Percentiles rank a stretch among this genome's conserved stretches.
Evolutionary conservation across 2,797 vertebrate species (phyloP).

Genomic region (Thaleichthys pacificus): DNA sequence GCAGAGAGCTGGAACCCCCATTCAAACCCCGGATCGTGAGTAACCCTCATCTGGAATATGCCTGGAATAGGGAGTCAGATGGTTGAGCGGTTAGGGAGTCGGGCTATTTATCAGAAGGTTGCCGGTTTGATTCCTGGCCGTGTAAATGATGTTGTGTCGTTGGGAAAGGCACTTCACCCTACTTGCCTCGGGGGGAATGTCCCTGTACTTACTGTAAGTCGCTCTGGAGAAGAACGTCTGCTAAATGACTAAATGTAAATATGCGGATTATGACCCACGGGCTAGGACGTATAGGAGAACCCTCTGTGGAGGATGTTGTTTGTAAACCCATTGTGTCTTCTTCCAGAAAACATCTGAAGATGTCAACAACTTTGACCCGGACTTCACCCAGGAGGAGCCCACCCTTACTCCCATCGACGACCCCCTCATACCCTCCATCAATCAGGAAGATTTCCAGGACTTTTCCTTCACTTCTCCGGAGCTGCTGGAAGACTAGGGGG

Average conservation of each 20-base stretch:
- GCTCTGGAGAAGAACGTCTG: no score
- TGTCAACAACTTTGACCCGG: slow-evolving; percentile 98
- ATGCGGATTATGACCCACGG: neutral
- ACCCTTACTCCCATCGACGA: slow-evolving; percentile 93
- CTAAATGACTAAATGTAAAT: no score
- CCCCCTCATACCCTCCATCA: slow-evolving; percentile 84
- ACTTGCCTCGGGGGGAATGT: no score
- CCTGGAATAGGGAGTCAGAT: no score
- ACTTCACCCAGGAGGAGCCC: slow-evolving; percentile 96
- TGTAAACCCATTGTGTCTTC: slow-evolving; percentile 14
- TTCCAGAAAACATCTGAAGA: slow-evolving; percentile 92
- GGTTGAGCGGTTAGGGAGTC: no score
- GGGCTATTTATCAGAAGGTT: no score
- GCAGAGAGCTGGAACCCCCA: slow-evolving; percentile 87
- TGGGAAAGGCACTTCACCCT: no score
- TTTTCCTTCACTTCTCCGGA: slow-evolving; percentile 94
- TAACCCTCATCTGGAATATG: slow-evolving; percentile 37
- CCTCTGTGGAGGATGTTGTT: no score
- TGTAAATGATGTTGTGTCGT: no score
- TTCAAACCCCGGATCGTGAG: slow-evolving; percentile 96
- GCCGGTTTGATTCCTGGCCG: no score
- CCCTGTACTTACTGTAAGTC: no score
- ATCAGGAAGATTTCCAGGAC: slow-evolving; percentile 93
- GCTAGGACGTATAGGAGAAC: neutral
- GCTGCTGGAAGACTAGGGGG: slow-evolving; percentile 58